Base-by-base conservation (phyloP, 1,140 invertebrate species). In the Drosophila gunungcola region DNA sequence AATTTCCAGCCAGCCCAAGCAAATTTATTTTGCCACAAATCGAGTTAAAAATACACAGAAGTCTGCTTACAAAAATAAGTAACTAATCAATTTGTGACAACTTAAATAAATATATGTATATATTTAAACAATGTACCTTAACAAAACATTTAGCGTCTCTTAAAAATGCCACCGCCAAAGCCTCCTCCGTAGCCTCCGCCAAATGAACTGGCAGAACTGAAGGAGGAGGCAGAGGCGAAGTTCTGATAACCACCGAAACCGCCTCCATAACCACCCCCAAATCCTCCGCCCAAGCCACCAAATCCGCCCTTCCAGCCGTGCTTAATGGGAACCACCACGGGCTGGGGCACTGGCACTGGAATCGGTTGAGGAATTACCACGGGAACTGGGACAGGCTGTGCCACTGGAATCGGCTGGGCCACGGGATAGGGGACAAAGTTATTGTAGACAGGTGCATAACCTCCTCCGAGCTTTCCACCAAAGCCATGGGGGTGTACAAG, bases 261-360 rank as follows among this genome's bases (percentile, higher is more conserved):
- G 0, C 69, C 73, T 1, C 78, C 78, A 25, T 46, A 73, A 0
- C 72, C 72, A 0, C 67, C 72, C 0, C 79, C 80, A 36, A 45
- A 76, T 0, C 76, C 73, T 10, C 72, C 73, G 7, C 76, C 78
- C 27, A 54, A 21, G 3, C 73, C 48, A 2, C 67, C 67, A 2
- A 70, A 70, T 36, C 67, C 64, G 0, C 75, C 74, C 45, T 86
- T 85, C 79, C 83, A 86, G 7, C 83, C 79, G 34, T 80, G 76
- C 12, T 83, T 83, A 3, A 76, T 43, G 7, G 61, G 76, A 4
- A 57, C 27, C 25, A 49, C 27, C 0, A 84, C 69, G 10, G 81
- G 80, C 42, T 64, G 61, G 4, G 58, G 60, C 13, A 85, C 65
- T 36, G 84, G 62, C 12, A 78, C 73, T 12, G 74, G 64, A 29